Base-by-base conservation (phyloP, 2,797 vertebrate species). In the Neosilurus hyrtlii region DNA sequence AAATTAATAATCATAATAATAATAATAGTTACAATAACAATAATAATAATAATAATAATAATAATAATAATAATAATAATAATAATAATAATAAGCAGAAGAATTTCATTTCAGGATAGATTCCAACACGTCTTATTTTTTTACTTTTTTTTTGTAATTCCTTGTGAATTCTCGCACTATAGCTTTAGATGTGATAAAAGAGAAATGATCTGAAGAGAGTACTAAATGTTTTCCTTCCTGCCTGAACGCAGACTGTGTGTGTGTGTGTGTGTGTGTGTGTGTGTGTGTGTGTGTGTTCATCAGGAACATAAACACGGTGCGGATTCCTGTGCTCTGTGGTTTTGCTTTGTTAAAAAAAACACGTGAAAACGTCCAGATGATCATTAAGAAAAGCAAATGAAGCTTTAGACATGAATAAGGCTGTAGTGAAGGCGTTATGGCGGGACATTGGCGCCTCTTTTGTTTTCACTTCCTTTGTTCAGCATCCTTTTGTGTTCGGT, bases 401-500 rank as follows among this genome's bases (percentile, higher is more conserved):
- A 63, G 37, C 59, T 78, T 18, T 51, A 18, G 75, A 63, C 4
- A 9, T 43, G 59, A 7, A 18, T 1, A 30, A 18, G n/a, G 37
- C 59, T 51, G 75, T 10, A 51, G n/a, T 51, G 15, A 78, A 43
- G 59, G 43, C 59, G 75, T 24, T 78, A 51, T 63, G 59, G 37
- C 37, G 75, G 59, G 75, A 18, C 59, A 43, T 24, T 35, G 65
- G 68, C 56, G 67, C 37, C 35, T 72, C 90, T 83, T 88, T 88
- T 90, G 86, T 90, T 89, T 90, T 80, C 88, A 89, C 90, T 93
- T 94, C 94, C 93, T 93, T 94, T 95, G 93, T 84, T 93, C 77
- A 61, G 91, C 92, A 91, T 88, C 89, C 91, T 90, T 94, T 95
- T 94, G 86, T 94, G 94, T 95, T 95, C 93, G 92, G 95, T 95